Evolutionary conservation across 2,797 vertebrate species (phyloP).

Genomic region (Sciaenops ocellatus): DNA sequence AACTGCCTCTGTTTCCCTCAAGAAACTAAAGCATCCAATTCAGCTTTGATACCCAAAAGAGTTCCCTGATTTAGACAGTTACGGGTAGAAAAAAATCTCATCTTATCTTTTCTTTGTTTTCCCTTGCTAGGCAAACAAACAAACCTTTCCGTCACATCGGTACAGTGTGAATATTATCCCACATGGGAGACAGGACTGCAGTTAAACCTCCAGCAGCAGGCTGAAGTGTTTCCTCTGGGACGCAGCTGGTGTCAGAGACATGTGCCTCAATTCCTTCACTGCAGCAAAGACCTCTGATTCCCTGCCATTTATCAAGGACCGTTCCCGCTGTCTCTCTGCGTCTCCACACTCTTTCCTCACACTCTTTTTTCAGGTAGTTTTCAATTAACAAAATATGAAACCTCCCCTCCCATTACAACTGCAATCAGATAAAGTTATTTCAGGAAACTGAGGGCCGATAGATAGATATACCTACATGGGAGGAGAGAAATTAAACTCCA

Average conservation of each 20-base stretch:
- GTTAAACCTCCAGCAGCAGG: slow-evolving; percentile 67
- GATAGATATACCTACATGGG: not conserved
- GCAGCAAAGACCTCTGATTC: slow-evolving; percentile 60
- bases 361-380: not conserved
- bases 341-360: not conserved
- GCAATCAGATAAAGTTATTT: slow-evolving; percentile 16
- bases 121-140: slow-evolving; percentile 29
- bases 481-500: slow-evolving; percentile 1
- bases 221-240: slow-evolving; percentile 61
- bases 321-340: slow-evolving; percentile 33
- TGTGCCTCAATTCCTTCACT: slow-evolving; percentile 63
- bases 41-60: slow-evolving; percentile 13
- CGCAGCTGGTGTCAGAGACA: slow-evolving; percentile 62
- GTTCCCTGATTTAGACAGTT: slow-evolving; percentile 23
- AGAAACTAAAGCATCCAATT: slow-evolving; percentile 19
- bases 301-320: slow-evolving; percentile 44
- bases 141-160: slow-evolving; percentile 31
- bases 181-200: slow-evolving; percentile 60
- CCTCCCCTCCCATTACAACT: not conserved
- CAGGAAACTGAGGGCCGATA: not conserved
- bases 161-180: slow-evolving; percentile 40
- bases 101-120: slow-evolving; percentile 32
- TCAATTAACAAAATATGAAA: slow-evolving; percentile 20
- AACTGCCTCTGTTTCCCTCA: slow-evolving; percentile 1
- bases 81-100: not conserved